Conservation (phyloP, 2,113 vertebrate species). For the Ceratotherium simum region DNA sequence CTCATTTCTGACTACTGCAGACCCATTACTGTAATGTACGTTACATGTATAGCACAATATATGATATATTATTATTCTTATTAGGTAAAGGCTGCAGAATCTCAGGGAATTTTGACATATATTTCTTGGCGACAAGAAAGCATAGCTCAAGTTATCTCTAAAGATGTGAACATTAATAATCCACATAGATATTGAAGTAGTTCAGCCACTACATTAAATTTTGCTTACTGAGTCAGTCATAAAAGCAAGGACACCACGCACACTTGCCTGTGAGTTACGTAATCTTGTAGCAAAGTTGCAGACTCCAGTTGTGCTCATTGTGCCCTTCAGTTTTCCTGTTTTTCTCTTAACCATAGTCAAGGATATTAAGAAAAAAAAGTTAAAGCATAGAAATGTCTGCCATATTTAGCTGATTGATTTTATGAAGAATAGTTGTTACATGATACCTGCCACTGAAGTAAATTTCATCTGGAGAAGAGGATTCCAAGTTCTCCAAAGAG, state of each 20-base stretch:
- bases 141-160: neutral
- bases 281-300: conserved; percentile 39
- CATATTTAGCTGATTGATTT: conserved; percentile 37
- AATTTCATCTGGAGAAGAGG: conserved; percentile 18
- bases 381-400: neutral
- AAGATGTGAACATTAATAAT: conserved; percentile 52
- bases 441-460: neutral
- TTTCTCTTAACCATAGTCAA: conserved; percentile 30
- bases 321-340: conserved; percentile 1
- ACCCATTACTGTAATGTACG: neutral
- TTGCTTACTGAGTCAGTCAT: conserved; percentile 30
- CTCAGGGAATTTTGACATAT: conserved; percentile 33
- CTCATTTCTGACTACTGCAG: conserved; percentile 32
- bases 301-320: neutral
- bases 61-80: conserved; percentile 10
- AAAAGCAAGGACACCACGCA: conserved; percentile 52
- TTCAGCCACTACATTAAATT: conserved; percentile 44
- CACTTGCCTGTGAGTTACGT: conserved; percentile 41
- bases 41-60: neutral
- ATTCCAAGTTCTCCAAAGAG: neutral
- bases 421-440: conserved; percentile 22
- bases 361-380: neutral
- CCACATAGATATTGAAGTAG: neutral
- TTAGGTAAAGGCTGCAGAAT: conserved; percentile 36
- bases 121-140: conserved; percentile 59